Evolutionary conservation across 2,797 vertebrate species (phyloP).

Genomic region (Telmatherina bonti): DNA sequence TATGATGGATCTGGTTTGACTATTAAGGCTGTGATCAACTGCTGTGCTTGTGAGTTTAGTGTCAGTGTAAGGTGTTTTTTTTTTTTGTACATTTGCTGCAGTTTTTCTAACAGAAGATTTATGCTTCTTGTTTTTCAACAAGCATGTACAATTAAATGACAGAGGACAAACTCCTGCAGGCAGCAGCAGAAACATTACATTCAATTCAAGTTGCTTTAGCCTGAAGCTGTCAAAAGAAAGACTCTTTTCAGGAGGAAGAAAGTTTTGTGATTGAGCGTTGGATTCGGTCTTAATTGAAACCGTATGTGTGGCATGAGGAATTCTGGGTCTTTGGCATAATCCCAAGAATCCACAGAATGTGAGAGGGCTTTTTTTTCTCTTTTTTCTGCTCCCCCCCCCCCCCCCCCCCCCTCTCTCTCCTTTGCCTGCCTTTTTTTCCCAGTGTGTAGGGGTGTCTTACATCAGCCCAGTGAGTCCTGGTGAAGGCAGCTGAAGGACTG

Average conservation of each 20-base stretch:
- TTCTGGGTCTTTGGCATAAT: conserved; percentile 92
- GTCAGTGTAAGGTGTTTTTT: neutral
- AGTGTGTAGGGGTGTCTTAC: conserved; percentile 91
- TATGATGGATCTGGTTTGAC: conserved; percentile 36
- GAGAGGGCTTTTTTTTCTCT: conserved; percentile 61
- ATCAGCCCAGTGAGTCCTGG: conserved; percentile 87
- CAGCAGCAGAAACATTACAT: conserved; percentile 68
- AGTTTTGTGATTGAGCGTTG: conserved; percentile 85
- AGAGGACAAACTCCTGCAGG: conserved; percentile 5
- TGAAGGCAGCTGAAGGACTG: conserved; percentile 60
- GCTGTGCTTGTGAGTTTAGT: neutral
- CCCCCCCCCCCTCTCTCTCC: conserved; percentile 12
- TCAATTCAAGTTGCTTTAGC: conserved; percentile 81
- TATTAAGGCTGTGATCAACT: conserved; percentile 20
- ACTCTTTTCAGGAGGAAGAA: conserved; percentile 75
- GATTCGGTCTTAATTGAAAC: conserved; percentile 93
- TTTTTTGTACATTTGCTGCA: neutral
- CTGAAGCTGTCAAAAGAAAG: conserved; percentile 84
- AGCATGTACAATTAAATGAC: conserved; percentile 8
- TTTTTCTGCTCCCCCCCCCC: too few species aligned
- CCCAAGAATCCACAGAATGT: conserved; percentile 97
- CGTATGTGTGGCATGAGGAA: conserved; percentile 93
- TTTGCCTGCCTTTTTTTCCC: conserved; percentile 47
- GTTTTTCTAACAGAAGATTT: neutral
- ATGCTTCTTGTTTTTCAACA: neutral